Conservation (phyloP, 2,797 vertebrate genomes). For the Mastacembelus armatus region DNA sequence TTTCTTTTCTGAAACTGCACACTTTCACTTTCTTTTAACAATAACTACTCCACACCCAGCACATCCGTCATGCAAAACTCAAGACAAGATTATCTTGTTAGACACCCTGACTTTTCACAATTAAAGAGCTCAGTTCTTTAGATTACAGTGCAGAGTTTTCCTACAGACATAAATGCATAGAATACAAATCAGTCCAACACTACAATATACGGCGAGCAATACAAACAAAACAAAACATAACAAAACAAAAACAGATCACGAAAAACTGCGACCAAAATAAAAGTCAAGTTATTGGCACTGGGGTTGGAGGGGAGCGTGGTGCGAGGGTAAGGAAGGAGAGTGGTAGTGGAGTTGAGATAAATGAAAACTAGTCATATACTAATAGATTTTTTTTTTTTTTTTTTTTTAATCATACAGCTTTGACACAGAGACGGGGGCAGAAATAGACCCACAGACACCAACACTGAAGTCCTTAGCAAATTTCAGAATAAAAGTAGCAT, state of each 20-base stretch:
- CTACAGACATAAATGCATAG: conserved; percentile 74
- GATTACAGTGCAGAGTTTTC: conserved; percentile 55
- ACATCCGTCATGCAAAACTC: conserved; percentile 27
- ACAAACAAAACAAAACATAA: conserved; percentile 39
- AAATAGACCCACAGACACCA: conserved; percentile 52
- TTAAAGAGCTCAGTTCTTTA: conserved; percentile 27
- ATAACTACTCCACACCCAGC: conserved; percentile 12
- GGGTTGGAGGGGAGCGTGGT: conserved; percentile 34
- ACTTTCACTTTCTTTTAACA: background rate
- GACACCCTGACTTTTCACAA: conserved; percentile 24
- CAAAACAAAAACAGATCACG: conserved; percentile 27
- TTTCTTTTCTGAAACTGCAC: conserved; percentile 3
- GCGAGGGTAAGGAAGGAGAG: background rate
- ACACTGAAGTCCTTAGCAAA: conserved; percentile 67
- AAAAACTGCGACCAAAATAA: conserved; percentile 55
- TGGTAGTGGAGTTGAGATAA: conserved; percentile 6
- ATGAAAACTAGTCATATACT: conserved; percentile 45
- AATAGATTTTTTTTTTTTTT: conserved; percentile 36
- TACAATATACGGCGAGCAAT: conserved; percentile 63
- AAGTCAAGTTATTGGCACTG: conserved; percentile 75
- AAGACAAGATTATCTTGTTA: conserved; percentile 5
- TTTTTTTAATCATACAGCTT: conserved; percentile 42
- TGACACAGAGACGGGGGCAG: conserved; percentile 35
- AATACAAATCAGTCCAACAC: conserved; percentile 71
- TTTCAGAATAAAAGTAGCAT: conserved; percentile 51